Evolutionary conservation across 1,140 invertebrate species (phyloP).

Genomic region (Hesperophylax magnus): DNA sequence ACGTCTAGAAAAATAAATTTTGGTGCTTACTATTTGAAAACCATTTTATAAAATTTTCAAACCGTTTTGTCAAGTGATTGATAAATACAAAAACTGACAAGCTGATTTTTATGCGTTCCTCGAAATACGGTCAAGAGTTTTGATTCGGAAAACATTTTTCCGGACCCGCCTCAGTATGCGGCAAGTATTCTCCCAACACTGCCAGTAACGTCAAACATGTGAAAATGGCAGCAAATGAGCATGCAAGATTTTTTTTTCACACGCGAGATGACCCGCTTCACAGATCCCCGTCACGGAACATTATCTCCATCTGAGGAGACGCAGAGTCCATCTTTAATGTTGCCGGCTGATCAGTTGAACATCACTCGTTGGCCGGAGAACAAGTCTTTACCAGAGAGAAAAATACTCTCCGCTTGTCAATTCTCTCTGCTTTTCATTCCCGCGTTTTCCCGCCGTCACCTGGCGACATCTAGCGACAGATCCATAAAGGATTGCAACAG

Average conservation of each 20-base stretch:
- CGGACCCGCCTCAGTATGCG: not conserved
- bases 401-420: too few species aligned
- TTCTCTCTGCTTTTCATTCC: not conserved
- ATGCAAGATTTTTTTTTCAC: conserved; percentile 1
- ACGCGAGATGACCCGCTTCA: conserved; percentile 18
- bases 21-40: too few species aligned
- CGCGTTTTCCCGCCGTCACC: conserved; percentile 12
- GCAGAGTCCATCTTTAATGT: conserved; percentile 1
- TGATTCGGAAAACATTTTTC: too few species aligned
- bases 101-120: too few species aligned
- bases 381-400: not conserved
- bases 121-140: too few species aligned
- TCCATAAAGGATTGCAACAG: not conserved
- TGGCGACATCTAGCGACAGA: conserved; percentile 1
- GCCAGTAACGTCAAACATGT: not conserved
- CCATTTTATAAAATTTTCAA: too few species aligned
- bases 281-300: conserved; percentile 9
- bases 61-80: too few species aligned
- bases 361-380: not conserved
- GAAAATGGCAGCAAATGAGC: not conserved
- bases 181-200: not conserved
- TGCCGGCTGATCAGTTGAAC: not conserved
- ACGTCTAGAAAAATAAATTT: too few species aligned
- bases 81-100: too few species aligned
- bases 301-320: not conserved